A percentile compares a stretch with the other conserved stretches of the same genome.
phyloP scores from a whole-genome alignment of 1,140 invertebrate species.

The Gonioctena quinquepunctata region DNA sequence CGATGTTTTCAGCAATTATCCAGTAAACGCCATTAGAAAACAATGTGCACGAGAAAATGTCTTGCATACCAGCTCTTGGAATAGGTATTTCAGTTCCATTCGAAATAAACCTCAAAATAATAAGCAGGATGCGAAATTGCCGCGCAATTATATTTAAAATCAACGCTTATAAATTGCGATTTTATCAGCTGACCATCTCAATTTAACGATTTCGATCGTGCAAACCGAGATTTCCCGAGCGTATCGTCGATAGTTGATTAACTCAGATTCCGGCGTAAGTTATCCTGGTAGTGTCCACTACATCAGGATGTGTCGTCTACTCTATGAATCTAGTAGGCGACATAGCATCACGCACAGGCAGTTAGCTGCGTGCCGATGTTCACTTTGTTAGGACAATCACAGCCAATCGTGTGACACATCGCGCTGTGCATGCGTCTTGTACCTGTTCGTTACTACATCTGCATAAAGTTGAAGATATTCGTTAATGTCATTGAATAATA shows the following conservation, averaged over 20 bases:
- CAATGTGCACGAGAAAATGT: too few species aligned
- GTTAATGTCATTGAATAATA: too few species aligned
- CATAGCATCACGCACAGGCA: constrained; percentile 43
- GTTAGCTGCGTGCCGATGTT: constrained; percentile 44
- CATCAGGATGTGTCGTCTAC: constrained; percentile 25
- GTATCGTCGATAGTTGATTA: constrained; percentile 29
- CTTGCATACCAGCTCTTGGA: too few species aligned
- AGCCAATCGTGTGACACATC: constrained; percentile 35
- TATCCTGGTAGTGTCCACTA: constrained; percentile 18
- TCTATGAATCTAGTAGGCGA: constrained; percentile 36
- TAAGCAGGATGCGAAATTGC: not conserved
- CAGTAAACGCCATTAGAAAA: too few species aligned
- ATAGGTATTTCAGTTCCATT: not conserved
- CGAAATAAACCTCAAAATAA: not conserved
- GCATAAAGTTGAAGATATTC: constrained; percentile 13
- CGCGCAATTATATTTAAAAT: constrained; percentile 5
- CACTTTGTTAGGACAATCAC: constrained; percentile 40
- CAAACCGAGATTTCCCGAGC: constrained; percentile 26
- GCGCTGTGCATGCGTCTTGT: constrained; percentile 36
- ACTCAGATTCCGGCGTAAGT: constrained; percentile 25
- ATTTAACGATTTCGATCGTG: constrained; percentile 37
- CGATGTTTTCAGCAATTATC: too few species aligned
- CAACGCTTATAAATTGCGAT: constrained; percentile 19
- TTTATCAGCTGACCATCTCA: constrained; percentile 28
- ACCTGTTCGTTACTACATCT: constrained; percentile 26